Conservation (phyloP, 2,888 invertebrate genomes). For the Phymatocera aterrima region DNA sequence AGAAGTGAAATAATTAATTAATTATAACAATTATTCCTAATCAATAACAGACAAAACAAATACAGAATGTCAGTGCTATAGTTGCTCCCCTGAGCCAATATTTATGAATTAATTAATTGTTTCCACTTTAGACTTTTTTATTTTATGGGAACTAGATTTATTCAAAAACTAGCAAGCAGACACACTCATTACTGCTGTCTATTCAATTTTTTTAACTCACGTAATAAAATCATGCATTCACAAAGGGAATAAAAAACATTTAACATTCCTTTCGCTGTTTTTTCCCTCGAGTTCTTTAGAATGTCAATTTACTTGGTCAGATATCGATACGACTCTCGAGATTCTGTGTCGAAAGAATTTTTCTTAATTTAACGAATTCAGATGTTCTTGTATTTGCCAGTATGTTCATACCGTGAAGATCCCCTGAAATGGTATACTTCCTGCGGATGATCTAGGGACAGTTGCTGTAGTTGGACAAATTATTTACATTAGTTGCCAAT, state of each 20-base stretch:
- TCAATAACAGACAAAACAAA: conserved; percentile 44
- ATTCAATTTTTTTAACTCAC: not conserved
- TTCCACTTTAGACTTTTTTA: conserved; percentile 1
- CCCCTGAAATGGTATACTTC: not conserved
- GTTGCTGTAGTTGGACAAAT: no score
- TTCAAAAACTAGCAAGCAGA: conserved; percentile 6
- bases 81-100: conserved; percentile 37
- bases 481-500: no score
- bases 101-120: conserved; percentile 4
- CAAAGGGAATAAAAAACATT: not conserved
- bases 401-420: no score
- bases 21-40: conserved; percentile 15
- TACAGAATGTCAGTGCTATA: conserved; percentile 48
- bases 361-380: not conserved
- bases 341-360: not conserved
- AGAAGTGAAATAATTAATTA: conserved; percentile 79
- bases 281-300: not conserved
- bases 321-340: not conserved
- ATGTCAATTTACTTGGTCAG: not conserved
- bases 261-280: not conserved
- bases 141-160: not conserved
- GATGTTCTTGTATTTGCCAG: not conserved
- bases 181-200: no score
- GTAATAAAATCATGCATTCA: conserved; percentile 5
- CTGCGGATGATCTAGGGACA: no score